A percentile compares a stretch with the other conserved stretches of the same genome.
Evolutionary conservation across 2,113 vertebrate species (phyloP).

Genomic region (Pelodiscus sinensis): DNA sequence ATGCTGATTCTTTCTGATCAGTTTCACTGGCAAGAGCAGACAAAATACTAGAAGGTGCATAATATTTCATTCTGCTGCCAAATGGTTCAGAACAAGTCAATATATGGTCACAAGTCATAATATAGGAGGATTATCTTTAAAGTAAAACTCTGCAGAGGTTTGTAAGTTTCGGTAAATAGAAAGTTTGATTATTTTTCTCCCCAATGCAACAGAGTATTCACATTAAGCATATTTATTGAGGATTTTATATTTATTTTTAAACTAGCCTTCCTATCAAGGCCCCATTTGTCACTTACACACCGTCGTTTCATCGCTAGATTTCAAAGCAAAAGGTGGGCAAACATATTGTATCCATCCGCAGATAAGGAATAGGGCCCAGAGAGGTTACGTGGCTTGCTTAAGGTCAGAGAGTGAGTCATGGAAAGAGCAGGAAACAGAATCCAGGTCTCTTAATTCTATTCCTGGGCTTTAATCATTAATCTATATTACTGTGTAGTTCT

Average conservation of each 20-base stretch:
- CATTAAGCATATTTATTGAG: neutral
- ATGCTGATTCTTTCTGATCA: fast-evolving
- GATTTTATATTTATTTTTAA: neutral
- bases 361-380: fast-evolving
- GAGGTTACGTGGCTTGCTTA: neutral
- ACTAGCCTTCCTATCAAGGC: neutral
- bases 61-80: neutral
- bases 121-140: neutral
- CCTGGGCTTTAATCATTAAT: too few species aligned
- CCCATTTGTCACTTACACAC: fast-evolving
- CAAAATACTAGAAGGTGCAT: neutral
- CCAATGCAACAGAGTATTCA: neutral
- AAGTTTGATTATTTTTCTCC: neutral
- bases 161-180: fast-evolving
- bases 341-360: neutral
- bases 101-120: neutral
- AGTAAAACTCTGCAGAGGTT: neutral
- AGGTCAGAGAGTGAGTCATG: fast-evolving
- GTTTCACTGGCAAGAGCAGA: neutral
- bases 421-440: neutral
- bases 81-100: neutral
- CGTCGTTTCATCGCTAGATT: neutral
- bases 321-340: neutral
- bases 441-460: neutral
- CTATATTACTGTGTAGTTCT: neutral